Percentiles rank a stretch among this genome's conserved stretches.
These are phyloP conservation scores for Lamprotornis superbus DNA, from an alignment of 2,113 vertebrate species.

Conservation along the genomic window DNA sequence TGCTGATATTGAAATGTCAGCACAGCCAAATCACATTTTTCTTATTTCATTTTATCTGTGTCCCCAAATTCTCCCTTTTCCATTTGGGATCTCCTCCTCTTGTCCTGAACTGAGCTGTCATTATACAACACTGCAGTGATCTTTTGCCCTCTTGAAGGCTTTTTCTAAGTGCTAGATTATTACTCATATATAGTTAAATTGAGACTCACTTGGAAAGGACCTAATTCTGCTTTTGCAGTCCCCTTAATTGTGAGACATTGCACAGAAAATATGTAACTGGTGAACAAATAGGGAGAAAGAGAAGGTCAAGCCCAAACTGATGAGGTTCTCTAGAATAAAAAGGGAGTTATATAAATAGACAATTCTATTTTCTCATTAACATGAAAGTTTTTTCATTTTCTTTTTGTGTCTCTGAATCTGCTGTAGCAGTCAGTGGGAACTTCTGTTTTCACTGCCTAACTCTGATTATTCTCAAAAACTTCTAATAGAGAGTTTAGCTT, in stretches of 20 bases:
- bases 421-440: neutral
- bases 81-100: neutral
- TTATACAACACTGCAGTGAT: neutral
- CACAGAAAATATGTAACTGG: neutral
- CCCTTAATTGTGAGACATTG: neutral
- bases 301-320: slow-evolving; percentile 12
- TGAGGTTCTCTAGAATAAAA: slow-evolving; percentile 1
- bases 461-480: neutral
- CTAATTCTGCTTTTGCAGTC: slow-evolving; percentile 8
- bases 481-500: neutral
- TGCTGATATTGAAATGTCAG: neutral
- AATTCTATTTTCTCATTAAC: slow-evolving; percentile 22
- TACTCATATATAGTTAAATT: neutral
- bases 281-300: slow-evolving; percentile 6
- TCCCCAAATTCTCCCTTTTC: neutral
- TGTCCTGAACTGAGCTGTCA: neutral
- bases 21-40: neutral
- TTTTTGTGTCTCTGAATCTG: neutral
- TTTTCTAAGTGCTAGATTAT: neutral
- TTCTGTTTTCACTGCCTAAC: neutral
- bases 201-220: neutral
- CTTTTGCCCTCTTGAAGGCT: neutral
- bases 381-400: neutral
- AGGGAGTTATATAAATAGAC: slow-evolving; percentile 17
- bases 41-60: neutral